phyloP scores from a whole-genome alignment of 2,113 vertebrate species.

The Rafetus swinhoei region DNA sequence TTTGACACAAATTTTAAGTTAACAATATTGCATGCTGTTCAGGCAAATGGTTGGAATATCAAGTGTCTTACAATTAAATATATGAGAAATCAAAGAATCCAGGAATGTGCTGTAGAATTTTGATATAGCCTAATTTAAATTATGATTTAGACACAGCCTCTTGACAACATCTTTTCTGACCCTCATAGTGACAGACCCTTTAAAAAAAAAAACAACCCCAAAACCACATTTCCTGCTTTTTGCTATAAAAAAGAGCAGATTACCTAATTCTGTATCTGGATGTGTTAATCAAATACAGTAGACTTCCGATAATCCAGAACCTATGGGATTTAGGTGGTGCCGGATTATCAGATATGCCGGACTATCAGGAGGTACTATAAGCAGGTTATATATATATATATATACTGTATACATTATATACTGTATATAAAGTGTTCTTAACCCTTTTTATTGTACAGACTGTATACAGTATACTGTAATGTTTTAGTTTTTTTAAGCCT shows the following conservation, averaged over 20 bases:
- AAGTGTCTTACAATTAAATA: not conserved
- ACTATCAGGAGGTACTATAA: too few relatives aligned
- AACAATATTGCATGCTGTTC: not conserved
- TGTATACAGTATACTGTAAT: too few relatives aligned
- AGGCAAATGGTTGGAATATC: not conserved
- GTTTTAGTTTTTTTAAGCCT: too few relatives aligned
- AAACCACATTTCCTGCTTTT: not conserved
- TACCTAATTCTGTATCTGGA: not conserved
- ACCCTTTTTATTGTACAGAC: too few relatives aligned
- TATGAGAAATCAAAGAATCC: not conserved
- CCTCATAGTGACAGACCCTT: not conserved
- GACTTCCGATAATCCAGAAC: too few relatives aligned
- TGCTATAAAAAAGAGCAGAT: not conserved
- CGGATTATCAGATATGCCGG: too few relatives aligned
- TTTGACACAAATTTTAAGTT: not conserved
- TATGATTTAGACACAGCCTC: not conserved
- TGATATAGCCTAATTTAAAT: accelerated
- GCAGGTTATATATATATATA: too few relatives aligned
- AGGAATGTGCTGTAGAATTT: not conserved
- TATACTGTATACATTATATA: too few relatives aligned
- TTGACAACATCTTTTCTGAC: not conserved
- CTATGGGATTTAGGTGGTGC: too few relatives aligned
- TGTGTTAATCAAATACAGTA: not conserved
- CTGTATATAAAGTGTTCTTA: too few relatives aligned
- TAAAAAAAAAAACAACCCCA: not conserved